Conservation (phyloP, 2,113 vertebrate genomes). For the Hydropotes inermis region DNA sequence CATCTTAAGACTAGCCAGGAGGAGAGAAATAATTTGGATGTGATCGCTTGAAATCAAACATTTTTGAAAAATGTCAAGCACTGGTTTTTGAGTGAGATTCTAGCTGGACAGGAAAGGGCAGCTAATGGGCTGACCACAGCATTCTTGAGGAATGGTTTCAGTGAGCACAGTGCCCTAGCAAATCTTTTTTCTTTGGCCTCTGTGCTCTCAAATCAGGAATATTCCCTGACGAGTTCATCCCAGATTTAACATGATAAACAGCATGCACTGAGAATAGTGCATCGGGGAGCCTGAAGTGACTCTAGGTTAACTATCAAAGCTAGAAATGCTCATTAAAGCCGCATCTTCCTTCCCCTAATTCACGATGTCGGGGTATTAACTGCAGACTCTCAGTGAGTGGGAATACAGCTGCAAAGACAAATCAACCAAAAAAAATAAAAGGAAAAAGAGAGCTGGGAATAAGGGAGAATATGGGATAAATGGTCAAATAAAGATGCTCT, state of each 20-base stretch:
- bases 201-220: background rate
- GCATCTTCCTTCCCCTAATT: background rate
- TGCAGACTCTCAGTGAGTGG: background rate
- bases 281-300: background rate
- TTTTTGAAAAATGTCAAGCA: background rate
- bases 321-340: conserved; percentile 34
- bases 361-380: conserved; percentile 3
- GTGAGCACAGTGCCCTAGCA: background rate
- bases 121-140: background rate
- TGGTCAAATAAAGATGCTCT: background rate
- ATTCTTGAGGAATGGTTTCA: background rate
- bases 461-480: background rate
- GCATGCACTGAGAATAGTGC: background rate
- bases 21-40: background rate
- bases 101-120: background rate
- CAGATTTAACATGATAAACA: conserved; percentile 38
- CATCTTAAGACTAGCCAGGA: conserved; percentile 39
- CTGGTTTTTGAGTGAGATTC: conserved; percentile 42
- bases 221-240: background rate
- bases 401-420: background rate
- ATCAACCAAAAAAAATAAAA: background rate
- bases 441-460: background rate
- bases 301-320: conserved; percentile 46
- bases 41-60: background rate
- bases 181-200: background rate